A percentile compares a stretch with the other conserved stretches of the same genome.
Evolutionary conservation across 2,113 vertebrate species (phyloP).

Genomic region (Suricata suricatta): DNA sequence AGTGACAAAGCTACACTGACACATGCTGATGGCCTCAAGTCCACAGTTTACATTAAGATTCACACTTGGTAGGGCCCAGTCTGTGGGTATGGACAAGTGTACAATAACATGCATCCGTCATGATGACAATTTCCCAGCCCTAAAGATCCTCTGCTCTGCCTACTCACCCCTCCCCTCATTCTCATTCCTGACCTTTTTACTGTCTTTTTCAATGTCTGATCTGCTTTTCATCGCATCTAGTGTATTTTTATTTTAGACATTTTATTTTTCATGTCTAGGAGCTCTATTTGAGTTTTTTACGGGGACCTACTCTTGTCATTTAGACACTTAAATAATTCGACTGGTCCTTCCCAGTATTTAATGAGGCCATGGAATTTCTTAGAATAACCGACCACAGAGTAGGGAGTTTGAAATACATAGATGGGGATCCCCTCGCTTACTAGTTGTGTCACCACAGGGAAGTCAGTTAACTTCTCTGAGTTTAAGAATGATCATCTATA

Average conservation of each 20-base stretch:
- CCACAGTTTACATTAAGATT: no score
- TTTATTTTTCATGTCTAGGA: background rate
- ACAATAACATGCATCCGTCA: no score
- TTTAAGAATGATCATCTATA: background rate
- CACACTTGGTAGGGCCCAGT: background rate
- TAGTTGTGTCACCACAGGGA: background rate
- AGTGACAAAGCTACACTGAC: no score
- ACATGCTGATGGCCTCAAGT: background rate
- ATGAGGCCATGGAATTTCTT: background rate
- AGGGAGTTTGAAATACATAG: background rate
- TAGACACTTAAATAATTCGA: background rate
- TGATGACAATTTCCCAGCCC: background rate
- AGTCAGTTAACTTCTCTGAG: background rate
- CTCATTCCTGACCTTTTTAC: background rate
- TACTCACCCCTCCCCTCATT: background rate
- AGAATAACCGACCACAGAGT: background rate
- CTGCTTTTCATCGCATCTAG: background rate
- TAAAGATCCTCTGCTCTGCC: background rate
- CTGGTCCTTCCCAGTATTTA: background rate
- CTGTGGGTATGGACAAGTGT: background rate
- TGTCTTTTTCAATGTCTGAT: background rate
- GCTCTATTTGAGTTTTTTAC: background rate
- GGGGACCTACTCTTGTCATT: background rate
- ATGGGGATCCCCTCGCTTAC: background rate
- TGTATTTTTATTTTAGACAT: background rate